Evolutionary conservation across 1,140 invertebrate genomes (phyloP).

Genomic region (Trichoplusia ni): DNA sequence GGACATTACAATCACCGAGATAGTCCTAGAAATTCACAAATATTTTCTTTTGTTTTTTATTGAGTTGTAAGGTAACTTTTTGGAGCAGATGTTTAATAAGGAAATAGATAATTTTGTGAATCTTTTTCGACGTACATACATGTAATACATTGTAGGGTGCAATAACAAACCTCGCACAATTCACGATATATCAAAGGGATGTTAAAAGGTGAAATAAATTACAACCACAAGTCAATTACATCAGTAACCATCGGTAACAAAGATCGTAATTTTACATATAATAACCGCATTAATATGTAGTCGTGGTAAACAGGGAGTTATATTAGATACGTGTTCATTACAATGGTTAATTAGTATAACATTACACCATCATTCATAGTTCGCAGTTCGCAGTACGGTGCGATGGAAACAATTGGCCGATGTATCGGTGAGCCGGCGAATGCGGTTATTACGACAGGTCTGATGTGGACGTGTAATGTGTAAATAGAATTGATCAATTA

Average conservation of each 20-base stretch:
- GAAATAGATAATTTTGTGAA: too few species aligned
- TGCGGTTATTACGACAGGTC: too few species aligned
- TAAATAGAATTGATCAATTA: neutral
- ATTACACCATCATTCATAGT: slow-evolving; percentile 8
- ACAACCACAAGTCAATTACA: neutral
- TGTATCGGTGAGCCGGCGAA: too few species aligned
- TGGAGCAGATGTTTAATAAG: too few species aligned
- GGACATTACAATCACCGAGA: too few species aligned
- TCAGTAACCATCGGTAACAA: neutral
- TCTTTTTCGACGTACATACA: too few species aligned
- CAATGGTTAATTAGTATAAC: slow-evolving; percentile 1
- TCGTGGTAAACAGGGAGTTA: neutral
- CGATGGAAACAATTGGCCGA: slow-evolving; percentile 13
- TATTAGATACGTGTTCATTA: slow-evolving; percentile 15
- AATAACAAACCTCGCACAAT: too few species aligned
- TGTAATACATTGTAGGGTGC: too few species aligned
- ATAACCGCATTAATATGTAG: neutral
- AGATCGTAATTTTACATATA: neutral
- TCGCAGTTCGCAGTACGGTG: too few species aligned
- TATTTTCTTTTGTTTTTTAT: too few species aligned
- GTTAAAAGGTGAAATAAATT: slow-evolving; percentile 7
- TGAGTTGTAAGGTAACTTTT: too few species aligned
- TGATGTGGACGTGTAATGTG: neutral
- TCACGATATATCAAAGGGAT: neutral
- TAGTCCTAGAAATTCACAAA: too few species aligned